A percentile compares a stretch with the other conserved stretches of the same genome.
Conservation (phyloP, 1,140 invertebrate genomes). For the Babylonia areolata region DNA sequence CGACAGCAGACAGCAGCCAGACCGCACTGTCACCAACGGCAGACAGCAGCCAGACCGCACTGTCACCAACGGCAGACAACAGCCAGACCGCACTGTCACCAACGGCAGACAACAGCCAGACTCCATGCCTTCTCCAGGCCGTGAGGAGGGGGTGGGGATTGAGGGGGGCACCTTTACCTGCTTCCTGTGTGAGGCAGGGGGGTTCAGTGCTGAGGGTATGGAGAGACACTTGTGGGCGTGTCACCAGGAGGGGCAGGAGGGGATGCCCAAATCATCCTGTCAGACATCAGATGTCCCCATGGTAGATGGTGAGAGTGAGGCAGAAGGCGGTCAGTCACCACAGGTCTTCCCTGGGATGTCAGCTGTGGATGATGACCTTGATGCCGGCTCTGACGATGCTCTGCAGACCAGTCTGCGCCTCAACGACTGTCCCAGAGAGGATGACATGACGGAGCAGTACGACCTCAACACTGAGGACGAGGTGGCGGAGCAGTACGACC, state of each 20-base stretch:
- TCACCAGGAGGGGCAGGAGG: conserved; percentile 82
- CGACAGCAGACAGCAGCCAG: background rate
- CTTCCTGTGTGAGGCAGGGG: conserved; percentile 88
- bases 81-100: background rate
- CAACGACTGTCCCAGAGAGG: conserved; percentile 16
- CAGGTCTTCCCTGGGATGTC: background rate
- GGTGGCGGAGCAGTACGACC: background rate
- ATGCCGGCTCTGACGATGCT: background rate
- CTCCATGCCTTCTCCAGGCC: background rate
- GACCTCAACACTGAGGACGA: background rate
- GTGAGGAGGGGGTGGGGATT: background rate
- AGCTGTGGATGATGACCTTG: background rate
- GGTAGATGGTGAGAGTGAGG: background rate
- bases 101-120: background rate
- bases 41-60: background rate
- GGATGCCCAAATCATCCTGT: too few relatives aligned
- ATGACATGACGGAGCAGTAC: background rate
- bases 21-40: background rate
- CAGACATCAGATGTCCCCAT: too few relatives aligned
- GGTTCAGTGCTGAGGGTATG: conserved; percentile 87
- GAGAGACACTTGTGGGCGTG: conserved; percentile 84
- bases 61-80: background rate
- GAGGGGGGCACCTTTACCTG: conserved; percentile 77
- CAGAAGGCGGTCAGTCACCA: too few relatives aligned
- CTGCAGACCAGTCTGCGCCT: conserved; percentile 26